Evolutionary conservation across 37 sponge, comb jelly and placozoan species (phyloP).

Genomic region (Mnemiopsis leidyi): DNA sequence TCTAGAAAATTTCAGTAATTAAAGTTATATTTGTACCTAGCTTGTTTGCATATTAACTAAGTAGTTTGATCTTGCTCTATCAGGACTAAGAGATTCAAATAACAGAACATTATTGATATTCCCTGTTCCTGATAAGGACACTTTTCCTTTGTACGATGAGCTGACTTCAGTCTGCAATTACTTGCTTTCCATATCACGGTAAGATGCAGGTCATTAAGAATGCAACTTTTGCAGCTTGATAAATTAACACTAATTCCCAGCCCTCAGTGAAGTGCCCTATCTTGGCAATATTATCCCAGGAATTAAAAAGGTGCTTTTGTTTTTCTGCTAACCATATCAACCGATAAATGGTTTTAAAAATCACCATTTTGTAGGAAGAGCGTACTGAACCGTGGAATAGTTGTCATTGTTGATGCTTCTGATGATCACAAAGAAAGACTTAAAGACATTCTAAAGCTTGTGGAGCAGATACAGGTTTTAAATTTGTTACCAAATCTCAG

Average conservation of each 20-base stretch:
- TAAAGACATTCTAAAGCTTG: background rate
- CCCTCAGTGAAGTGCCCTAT: no score
- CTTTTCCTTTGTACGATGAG: background rate
- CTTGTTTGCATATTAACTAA: no score
- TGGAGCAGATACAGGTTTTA: background rate
- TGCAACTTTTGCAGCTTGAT: no score
- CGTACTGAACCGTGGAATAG: background rate
- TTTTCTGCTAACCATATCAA: no score
- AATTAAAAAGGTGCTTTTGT: no score
- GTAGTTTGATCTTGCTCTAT: no score
- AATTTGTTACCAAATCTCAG: no score
- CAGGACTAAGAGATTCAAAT: slow-evolving; percentile 1
- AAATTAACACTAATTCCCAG: background rate
- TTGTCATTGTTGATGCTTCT: background rate
- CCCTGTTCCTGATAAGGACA: slow-evolving; percentile 11
- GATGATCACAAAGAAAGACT: background rate
- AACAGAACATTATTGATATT: slow-evolving; percentile 14
- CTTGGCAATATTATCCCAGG: no score
- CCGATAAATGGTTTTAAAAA: no score
- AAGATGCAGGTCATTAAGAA: background rate
- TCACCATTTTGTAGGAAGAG: no score
- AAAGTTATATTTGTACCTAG: background rate
- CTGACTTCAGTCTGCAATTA: background rate
- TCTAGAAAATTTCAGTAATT: background rate
- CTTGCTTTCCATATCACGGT: background rate